Percentiles rank a stretch among this genome's conserved stretches.
These are phyloP conservation scores for Cremastobaeus sp. DNA, from an alignment of 2,888 invertebrate genomes.

Conservation along the genomic window DNA sequence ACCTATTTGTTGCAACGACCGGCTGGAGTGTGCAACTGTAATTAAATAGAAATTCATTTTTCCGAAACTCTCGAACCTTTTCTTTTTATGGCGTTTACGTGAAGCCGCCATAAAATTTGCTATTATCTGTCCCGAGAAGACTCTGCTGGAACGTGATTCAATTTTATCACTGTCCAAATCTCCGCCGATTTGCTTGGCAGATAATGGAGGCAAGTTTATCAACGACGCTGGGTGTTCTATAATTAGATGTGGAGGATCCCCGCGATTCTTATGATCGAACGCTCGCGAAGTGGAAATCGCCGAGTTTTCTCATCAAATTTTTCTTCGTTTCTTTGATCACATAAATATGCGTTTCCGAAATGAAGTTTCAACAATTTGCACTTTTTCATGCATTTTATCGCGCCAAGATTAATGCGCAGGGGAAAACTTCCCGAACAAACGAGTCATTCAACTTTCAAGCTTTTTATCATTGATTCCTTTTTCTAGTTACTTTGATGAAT, in stretches of 20 bases:
- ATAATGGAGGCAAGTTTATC: slow-evolving; percentile 57
- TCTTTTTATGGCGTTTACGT: slow-evolving; percentile 39
- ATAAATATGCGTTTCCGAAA: slow-evolving; percentile 53
- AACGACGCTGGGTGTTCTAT: slow-evolving; percentile 50
- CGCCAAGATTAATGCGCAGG: slow-evolving; percentile 16
- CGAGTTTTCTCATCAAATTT: slow-evolving; percentile 56
- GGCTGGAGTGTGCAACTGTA: no score
- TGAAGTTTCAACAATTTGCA: slow-evolving; percentile 48
- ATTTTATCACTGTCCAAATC: slow-evolving; percentile 55
- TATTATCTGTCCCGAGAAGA: slow-evolving; percentile 22
- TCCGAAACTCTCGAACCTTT: no score
- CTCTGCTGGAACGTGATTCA: slow-evolving; percentile 48
- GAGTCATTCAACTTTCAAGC: no score
- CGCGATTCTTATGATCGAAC: slow-evolving; percentile 57
- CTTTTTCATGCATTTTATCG: slow-evolving; percentile 45
- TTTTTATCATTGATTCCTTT: no score
- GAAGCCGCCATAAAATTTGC: slow-evolving; percentile 36
- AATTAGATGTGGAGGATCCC: slow-evolving; percentile 55
- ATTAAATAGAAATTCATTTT: slow-evolving; percentile 34
- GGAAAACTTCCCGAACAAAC: no score
- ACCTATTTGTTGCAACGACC: no score
- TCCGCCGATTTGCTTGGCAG: slow-evolving; percentile 47
- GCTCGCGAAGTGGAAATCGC: slow-evolving; percentile 30
- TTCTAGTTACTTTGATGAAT: no score
- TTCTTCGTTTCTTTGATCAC: slow-evolving; percentile 40